Conservation (phyloP, 2,113 vertebrate species). For the Myocastor coypus region DNA sequence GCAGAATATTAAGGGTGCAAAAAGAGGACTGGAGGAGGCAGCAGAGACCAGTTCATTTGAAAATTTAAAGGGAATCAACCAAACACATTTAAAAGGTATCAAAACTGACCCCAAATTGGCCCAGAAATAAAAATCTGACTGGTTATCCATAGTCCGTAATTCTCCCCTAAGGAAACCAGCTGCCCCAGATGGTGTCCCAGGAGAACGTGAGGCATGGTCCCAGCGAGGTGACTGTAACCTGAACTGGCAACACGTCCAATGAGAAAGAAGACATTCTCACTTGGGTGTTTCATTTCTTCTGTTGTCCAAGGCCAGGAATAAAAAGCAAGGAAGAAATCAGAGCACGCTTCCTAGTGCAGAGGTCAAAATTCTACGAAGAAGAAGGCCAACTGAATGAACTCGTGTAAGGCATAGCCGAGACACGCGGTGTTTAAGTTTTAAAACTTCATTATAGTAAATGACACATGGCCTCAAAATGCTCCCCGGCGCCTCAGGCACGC, state of each 20-base stretch:
- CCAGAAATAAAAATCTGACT: constrained; percentile 13
- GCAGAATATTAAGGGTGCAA: background rate
- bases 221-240: background rate
- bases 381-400: background rate
- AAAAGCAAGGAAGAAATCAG: background rate
- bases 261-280: background rate
- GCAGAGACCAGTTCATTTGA: background rate
- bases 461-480: background rate
- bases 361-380: constrained; percentile 3
- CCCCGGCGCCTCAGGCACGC: background rate
- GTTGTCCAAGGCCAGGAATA: background rate
- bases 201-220: background rate
- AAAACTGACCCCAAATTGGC: background rate
- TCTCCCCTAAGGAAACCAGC: background rate
- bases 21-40: background rate
- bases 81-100: constrained; percentile 31
- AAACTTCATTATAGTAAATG: background rate
- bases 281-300: constrained; percentile 17
- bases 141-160: background rate
- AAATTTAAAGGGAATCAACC: constrained; percentile 20
- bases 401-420: background rate
- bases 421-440: background rate
- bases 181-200: background rate
- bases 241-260: background rate
- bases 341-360: background rate